phyloP scores from a whole-genome alignment of 2,113 vertebrate species.

The Scytalopus superciliaris region DNA sequence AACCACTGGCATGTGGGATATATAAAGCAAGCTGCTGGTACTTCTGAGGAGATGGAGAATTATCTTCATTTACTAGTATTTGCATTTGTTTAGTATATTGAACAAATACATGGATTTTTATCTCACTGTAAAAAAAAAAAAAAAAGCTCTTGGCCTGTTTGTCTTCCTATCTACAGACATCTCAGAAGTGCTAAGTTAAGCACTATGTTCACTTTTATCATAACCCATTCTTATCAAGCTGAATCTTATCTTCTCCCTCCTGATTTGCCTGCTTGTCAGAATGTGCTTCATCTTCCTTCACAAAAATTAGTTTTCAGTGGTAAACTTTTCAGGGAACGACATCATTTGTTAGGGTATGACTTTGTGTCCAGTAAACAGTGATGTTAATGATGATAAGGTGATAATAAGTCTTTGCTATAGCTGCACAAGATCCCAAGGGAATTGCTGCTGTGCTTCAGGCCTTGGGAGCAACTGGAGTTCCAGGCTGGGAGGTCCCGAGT shows the following conservation, averaged over 20 bases:
- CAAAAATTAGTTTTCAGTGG: background rate
- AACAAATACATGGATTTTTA: background rate
- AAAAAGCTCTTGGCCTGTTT: background rate
- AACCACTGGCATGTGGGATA: background rate
- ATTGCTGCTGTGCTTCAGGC: background rate
- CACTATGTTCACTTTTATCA: constrained; percentile 30
- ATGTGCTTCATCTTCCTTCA: background rate
- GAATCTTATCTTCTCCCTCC: background rate
- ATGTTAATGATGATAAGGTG: background rate
- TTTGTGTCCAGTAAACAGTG: background rate
- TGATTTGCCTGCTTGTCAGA: constrained; percentile 5
- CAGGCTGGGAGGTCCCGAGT: background rate
- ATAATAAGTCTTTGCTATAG: background rate
- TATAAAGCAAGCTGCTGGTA: background rate
- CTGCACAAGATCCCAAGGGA: background rate
- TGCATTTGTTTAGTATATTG: constrained; percentile 15
- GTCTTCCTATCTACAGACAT: background rate
- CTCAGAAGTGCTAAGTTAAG: constrained; percentile 15
- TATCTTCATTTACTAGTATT: background rate
- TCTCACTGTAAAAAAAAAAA: background rate
- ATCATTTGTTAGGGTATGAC: background rate
- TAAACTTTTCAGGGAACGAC: background rate
- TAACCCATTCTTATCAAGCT: constrained; percentile 16
- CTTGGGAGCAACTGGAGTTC: background rate
- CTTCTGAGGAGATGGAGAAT: background rate